These are phyloP conservation scores for Hipposideros armiger DNA, from an alignment of 2,113 vertebrate species.

Conservation along the genomic window DNA sequence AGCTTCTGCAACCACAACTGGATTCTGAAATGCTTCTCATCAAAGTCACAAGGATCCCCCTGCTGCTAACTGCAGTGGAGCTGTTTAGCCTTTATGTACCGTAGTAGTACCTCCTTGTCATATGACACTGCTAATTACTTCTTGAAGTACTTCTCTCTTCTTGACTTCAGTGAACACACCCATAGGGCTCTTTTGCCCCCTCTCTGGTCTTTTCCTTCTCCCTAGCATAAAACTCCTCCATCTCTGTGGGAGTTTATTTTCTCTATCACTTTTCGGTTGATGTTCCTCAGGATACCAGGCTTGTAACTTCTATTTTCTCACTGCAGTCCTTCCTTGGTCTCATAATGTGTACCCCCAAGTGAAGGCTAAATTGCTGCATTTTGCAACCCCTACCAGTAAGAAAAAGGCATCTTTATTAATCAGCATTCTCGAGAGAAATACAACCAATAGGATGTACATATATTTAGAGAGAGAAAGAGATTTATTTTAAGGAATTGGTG, in stretches of 20 bases:
- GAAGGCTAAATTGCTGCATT: background rate
- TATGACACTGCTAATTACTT: background rate
- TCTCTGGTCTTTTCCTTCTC: background rate
- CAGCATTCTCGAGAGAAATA: background rate
- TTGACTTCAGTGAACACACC: background rate
- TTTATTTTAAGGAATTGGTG: background rate
- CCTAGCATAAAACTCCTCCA: background rate
- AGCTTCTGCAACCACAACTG: background rate
- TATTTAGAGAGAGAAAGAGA: background rate
- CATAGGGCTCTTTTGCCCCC: background rate
- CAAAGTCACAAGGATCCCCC: background rate
- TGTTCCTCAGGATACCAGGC: background rate
- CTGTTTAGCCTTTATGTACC: background rate
- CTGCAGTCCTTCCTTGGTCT: background rate
- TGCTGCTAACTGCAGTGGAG: background rate
- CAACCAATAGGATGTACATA: background rate
- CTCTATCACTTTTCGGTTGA: background rate
- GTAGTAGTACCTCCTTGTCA: background rate
- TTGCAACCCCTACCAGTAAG: background rate
- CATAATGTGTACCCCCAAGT: background rate
- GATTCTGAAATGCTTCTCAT: constrained; percentile 1
- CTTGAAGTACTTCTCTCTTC: constrained; percentile 23
- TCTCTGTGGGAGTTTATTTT: background rate
- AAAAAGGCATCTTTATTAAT: background rate
- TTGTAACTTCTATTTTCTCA: background rate